Evolutionary conservation across 2,113 vertebrate genomes (phyloP), one percentile per base, ranked within the genome.

Genomic region (Xenopus laevis): DNA sequence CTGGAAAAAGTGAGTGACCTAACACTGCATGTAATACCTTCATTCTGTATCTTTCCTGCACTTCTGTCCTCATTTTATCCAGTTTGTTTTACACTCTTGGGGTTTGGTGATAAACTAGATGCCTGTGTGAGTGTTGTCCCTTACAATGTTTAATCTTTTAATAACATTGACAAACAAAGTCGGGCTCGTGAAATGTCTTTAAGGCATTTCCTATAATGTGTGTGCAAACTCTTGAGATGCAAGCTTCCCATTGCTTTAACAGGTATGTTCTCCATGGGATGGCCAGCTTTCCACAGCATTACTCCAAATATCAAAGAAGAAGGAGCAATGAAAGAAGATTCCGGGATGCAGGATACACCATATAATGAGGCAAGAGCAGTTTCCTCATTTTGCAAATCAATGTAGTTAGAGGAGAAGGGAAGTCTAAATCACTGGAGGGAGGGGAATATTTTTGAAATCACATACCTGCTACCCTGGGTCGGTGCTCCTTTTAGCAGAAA

Each of bases 251-350:
- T 40, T 40, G 33, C 33, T 40, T 61, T 78, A 23, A 27, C 84
- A 99, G 97, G 94, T 4, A 94, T 94, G 1, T 99, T 99, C 82
- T 95, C 93, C 65, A 94, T 99, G 96, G 97, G 97, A 79, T 99
- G 97, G 96, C 94, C 97, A 10, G 97, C 97, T 44, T 99, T 99
- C 69, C 88, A 97, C 84, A 95, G 91, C 82, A 98, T 99, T 74
- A 96, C 94, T 23, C 97, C 97, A 66, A 99, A 98, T 70, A 97
- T 99, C 76, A 95, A 97, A 83, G 97, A 99, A 87, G 97, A 99
- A 84, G 96, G 94, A 1, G 96, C 94, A 77, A 98, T 98, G 97
- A 98, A 99, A 81, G 97, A 99, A 80, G 97, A 99, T 81, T 92
- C 94, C 0, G 97, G 97, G 15, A 98, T 95, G 83, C 97, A 98